Base-by-base conservation (phyloP, 1,140 invertebrate genomes). In the Ceratoteleas bidentatus region DNA sequence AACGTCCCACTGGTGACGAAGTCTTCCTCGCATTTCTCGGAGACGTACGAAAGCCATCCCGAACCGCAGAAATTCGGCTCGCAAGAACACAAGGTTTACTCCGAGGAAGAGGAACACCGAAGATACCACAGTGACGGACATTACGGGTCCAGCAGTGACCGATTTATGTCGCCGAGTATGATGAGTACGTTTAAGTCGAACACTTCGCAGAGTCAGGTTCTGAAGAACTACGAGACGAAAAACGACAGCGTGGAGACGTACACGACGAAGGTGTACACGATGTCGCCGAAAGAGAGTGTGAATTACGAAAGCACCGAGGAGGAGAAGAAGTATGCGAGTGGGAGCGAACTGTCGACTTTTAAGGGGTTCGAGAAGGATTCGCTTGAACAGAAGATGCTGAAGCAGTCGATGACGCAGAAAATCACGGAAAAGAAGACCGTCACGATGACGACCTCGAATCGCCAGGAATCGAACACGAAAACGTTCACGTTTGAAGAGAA, bases 391-490 rank as follows among this genome's bases (percentile, higher is more conserved):
- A 91, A 89, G 64, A 92, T 88, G 87, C 84, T 90, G 13, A 93
- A 93, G 50, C 92, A 93, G 56, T 92, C 92, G 0, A 87, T 90
- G 47, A 92, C 88, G 14, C 91, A 93, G 68, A 92, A 92, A 66
- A 88, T 92, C 9, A 91, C 91, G 8, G 92, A 93, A 70, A 92
- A 92, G 68, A 92, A 92, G 73, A 92, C 92, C 2, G 87, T 92
- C 3, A 91, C 92, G 0, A 92, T 87, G 85, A 91, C 90, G 6
- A 89, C 86, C 56, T 90, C 89, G 6, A 92, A 87, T 74, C 91
- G 92, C 62, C 91, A 92, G 53, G 92, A 93, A 69, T 91, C 91
- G 5, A 91, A 91, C 58, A 90, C 89, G 14, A 92, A 92, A 84
- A 91, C 87, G 15, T 92, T 92, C 65, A 88, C 88, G 38, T 92